Evolutionary conservation across 2,113 vertebrate species (phyloP).

Genomic region (Collichthys lucidus): DNA sequence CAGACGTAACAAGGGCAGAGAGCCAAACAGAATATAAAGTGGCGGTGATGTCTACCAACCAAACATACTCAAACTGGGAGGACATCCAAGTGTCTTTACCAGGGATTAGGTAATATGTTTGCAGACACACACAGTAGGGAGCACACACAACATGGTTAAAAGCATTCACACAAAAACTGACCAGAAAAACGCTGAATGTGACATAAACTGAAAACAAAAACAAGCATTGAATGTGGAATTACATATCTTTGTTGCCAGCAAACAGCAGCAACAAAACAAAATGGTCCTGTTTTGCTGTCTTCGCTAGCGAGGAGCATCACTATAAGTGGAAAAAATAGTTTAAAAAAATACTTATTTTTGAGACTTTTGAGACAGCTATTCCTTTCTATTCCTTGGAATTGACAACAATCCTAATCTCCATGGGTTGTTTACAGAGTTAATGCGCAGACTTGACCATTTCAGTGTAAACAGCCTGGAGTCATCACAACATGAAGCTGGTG

Average conservation of each 20-base stretch:
- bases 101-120: slow-evolving; percentile 40
- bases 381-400: not conserved
- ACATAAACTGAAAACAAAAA: not conserved
- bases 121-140: slow-evolving; percentile 15
- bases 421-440: slow-evolving; percentile 34
- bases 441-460: slow-evolving; percentile 11
- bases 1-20: slow-evolving; percentile 74
- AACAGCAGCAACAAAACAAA: slow-evolving; percentile 1
- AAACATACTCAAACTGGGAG: slow-evolving; percentile 37
- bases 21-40: slow-evolving; percentile 78
- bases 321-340: not conserved
- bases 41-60: slow-evolving; percentile 60
- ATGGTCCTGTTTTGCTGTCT: not conserved
- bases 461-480: slow-evolving; percentile 43
- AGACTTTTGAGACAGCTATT: not conserved
- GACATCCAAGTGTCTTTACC: slow-evolving; percentile 45
- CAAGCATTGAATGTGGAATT: not conserved
- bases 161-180: not conserved
- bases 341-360: not conserved
- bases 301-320: not conserved
- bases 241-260: not conserved
- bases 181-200: not conserved
- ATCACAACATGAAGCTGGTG: slow-evolving; percentile 25
- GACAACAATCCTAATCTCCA: not conserved
- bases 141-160: not conserved